Evolutionary conservation across 2,888 invertebrate species (phyloP).

Genomic region (Epicampocera succincta): DNA sequence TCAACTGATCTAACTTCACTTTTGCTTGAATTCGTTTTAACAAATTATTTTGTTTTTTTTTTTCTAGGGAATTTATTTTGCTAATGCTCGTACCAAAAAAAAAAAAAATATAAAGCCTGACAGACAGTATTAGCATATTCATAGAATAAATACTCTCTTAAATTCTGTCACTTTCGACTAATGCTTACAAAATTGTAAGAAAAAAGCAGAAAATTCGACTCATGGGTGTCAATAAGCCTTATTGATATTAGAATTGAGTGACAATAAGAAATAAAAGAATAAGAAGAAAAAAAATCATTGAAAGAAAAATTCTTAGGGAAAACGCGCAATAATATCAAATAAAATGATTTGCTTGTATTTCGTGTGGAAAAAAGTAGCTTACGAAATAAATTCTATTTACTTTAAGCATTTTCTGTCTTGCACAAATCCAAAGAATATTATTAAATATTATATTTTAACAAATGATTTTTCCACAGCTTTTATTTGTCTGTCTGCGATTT

Average conservation of each 20-base stretch:
- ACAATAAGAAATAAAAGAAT: not conserved
- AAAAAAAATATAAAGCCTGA: not conserved
- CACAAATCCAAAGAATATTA: not conserved
- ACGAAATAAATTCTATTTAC: constrained; percentile 28
- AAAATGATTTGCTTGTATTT: constrained; percentile 8
- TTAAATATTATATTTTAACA: not conserved
- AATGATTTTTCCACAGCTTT: constrained; percentile 16
- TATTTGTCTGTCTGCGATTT: not conserved
- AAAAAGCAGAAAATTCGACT: constrained; percentile 1
- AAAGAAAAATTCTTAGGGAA: not conserved
- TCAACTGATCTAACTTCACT: too few species aligned
- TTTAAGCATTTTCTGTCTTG: constrained; percentile 26
- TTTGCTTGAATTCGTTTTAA: too few species aligned
- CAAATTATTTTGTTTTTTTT: too few species aligned
- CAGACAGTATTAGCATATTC: constrained; percentile 22
- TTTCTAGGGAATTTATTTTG: not conserved
- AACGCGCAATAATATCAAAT: constrained; percentile 24
- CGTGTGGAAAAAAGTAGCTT: constrained; percentile 1
- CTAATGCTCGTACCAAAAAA: not conserved
- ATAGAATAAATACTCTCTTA: constrained; percentile 4
- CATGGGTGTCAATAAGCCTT: constrained; percentile 42
- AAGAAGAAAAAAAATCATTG: not conserved
- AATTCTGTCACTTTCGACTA: not conserved
- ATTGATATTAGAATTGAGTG: constrained; percentile 35
- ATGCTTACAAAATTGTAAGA: not conserved